A percentile compares a stretch with the other conserved stretches of the same genome.
Conservation (phyloP, 1,140 invertebrate species). For the Lepidurus arcticus region DNA sequence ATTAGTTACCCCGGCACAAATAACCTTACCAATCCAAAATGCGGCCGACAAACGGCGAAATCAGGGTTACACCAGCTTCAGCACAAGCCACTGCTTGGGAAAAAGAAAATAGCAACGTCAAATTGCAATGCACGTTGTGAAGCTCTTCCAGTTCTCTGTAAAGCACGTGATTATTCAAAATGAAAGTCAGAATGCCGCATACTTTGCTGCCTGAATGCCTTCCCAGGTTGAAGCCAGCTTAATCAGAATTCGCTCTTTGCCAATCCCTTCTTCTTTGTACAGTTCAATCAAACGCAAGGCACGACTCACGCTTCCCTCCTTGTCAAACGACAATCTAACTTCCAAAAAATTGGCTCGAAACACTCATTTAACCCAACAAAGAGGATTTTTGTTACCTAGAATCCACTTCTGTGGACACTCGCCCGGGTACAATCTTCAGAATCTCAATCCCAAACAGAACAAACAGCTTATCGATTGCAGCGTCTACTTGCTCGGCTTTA, state of each 20-base stretch:
- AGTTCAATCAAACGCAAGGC: conserved; percentile 80
- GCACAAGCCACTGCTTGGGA: conserved; percentile 96
- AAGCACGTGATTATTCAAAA: conserved; percentile 40
- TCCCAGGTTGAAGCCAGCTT: conserved; percentile 99
- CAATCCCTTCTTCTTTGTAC: conserved; percentile 83
- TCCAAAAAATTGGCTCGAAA: not conserved
- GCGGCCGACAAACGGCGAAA: conserved; percentile 82
- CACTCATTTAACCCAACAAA: not conserved
- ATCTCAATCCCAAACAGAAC: conserved; percentile 96
- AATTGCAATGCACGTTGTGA: conserved; percentile 93
- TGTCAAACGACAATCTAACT: conserved; percentile 86
- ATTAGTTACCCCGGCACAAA: conserved; percentile 50
- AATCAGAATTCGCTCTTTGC: conserved; percentile 89
- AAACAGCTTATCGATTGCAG: conserved; percentile 87
- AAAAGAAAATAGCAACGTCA: conserved; percentile 93
- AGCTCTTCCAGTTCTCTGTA: conserved; percentile 79
- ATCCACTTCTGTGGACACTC: conserved; percentile 98
- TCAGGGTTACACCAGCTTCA: conserved; percentile 92
- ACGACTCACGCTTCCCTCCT: conserved; percentile 81
- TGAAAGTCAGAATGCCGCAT: conserved; percentile 36
- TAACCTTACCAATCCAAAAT: conserved; percentile 89
- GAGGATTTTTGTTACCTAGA: conserved; percentile 59
- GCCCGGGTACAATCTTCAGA: conserved; percentile 92
- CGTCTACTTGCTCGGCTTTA: conserved; percentile 61
- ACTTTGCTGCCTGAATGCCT: conserved; percentile 95